phyloP scores from a whole-genome alignment of 2,113 vertebrate genomes.

The Tachysurus fulvidraco region DNA sequence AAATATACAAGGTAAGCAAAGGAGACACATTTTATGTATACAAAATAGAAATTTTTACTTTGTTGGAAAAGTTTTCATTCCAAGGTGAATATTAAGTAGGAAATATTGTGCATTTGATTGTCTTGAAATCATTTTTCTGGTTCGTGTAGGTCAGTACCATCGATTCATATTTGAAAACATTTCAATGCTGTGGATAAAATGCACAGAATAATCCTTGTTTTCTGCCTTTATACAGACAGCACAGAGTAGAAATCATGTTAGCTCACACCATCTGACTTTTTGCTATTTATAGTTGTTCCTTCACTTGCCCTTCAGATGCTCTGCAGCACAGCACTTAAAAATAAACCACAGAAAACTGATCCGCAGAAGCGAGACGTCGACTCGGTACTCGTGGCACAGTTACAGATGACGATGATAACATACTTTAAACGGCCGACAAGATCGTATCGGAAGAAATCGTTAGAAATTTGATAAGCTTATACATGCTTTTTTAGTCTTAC shows the following conservation, averaged over 20 bases:
- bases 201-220: too few relatives aligned
- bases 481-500: too few relatives aligned
- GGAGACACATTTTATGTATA: neutral
- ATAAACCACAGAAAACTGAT: slow-evolving; percentile 56
- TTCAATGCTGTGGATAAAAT: neutral
- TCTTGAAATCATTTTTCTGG: neutral
- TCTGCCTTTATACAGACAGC: neutral
- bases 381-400: neutral
- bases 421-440: neutral
- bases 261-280: slow-evolving; percentile 34
- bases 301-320: slow-evolving; percentile 44
- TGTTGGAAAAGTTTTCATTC: neutral
- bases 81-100: neutral
- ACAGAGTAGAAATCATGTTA: neutral
- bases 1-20: slow-evolving; percentile 82
- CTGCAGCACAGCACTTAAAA: slow-evolving; percentile 52
- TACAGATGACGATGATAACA: neutral
- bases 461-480: too few relatives aligned
- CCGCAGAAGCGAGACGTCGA: neutral
- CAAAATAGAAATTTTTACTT: neutral
- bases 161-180: neutral
- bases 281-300: slow-evolving; percentile 60
- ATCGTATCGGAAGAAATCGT: neutral
- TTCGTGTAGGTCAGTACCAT: neutral
- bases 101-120: neutral